Evolutionary conservation across 2,113 vertebrate genomes (phyloP).

Genomic region (Istiophorus platypterus): DNA sequence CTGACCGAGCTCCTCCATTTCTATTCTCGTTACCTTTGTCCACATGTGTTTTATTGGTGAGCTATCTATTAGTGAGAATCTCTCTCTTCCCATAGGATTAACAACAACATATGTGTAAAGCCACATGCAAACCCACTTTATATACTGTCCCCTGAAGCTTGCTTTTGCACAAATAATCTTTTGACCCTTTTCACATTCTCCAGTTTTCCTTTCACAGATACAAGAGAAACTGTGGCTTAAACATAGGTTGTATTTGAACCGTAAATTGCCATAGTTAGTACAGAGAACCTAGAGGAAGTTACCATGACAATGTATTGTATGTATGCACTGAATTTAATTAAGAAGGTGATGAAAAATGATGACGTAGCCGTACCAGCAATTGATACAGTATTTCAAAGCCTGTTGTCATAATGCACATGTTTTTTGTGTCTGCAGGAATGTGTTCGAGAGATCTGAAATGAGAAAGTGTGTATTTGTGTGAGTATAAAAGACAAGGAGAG

Average conservation of each 20-base stretch:
- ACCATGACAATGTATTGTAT: conserved; percentile 24
- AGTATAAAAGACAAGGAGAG: not conserved
- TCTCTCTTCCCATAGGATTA: not conserved
- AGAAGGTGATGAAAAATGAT: not conserved
- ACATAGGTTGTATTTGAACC: conserved; percentile 4
- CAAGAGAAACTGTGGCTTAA: not conserved
- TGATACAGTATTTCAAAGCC: not conserved
- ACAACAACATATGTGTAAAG: not conserved
- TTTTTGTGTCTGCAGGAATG: not conserved
- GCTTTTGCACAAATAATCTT: conserved; percentile 1
- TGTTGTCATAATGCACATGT: not conserved
- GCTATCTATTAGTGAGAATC: not conserved
- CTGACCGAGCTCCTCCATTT: conserved; percentile 2
- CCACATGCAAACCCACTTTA: not conserved
- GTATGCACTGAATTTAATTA: conserved; percentile 14
- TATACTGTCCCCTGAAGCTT: not conserved
- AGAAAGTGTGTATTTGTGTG: not conserved
- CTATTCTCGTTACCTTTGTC: conserved; percentile 17
- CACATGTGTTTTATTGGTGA: conserved; percentile 9
- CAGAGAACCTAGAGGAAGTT: not conserved
- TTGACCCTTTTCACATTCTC: conserved; percentile 4
- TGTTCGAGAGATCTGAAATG: not conserved
- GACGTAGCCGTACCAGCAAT: not conserved
- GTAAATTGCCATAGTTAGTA: not conserved
- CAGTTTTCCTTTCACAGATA: not conserved